Conservation (phyloP, 2,888 invertebrate genomes). For the Drosophila nr. medialis region DNA sequence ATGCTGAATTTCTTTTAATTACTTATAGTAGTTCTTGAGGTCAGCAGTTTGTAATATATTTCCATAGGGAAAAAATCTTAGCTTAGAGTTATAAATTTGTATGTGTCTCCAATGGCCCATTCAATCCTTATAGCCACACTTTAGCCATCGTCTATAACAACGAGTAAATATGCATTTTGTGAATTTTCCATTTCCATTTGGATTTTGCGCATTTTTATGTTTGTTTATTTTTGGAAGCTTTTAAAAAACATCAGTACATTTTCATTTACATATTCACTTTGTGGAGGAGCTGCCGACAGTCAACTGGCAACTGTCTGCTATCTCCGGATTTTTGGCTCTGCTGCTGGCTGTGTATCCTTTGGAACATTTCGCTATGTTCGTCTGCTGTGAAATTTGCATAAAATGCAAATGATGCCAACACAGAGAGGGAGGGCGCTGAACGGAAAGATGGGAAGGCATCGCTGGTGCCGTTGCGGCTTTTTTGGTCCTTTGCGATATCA, state of each 20-base stretch:
- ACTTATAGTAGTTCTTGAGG: background rate
- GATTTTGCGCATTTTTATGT: constrained; percentile 75
- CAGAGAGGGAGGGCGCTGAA: constrained; percentile 5
- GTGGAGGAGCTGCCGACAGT: constrained; percentile 36
- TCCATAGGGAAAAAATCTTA: background rate
- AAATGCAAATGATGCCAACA: constrained; percentile 82
- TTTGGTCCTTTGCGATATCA: constrained; percentile 83
- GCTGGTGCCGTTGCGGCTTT: constrained; percentile 68
- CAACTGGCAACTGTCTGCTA: constrained; percentile 19
- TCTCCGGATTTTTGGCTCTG: constrained; percentile 9
- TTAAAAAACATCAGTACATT: constrained; percentile 79
- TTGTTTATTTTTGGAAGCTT: constrained; percentile 79
- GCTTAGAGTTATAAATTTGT: background rate
- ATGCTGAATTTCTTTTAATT: background rate
- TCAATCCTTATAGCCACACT: constrained; percentile 15
- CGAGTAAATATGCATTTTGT: constrained; percentile 73
- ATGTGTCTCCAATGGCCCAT: constrained; percentile 6
- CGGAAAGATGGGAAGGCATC: constrained; percentile 38
- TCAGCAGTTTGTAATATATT: background rate
- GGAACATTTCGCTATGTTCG: constrained; percentile 62
- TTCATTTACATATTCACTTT: constrained; percentile 79
- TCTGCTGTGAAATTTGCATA: constrained; percentile 81
- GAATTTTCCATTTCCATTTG: constrained; percentile 60
- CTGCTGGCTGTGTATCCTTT: constrained; percentile 58
- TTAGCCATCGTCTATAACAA: constrained; percentile 51